Percentiles rank a stretch among this genome's conserved stretches.
Evolutionary conservation across 2,888 invertebrate species (phyloP).

Genomic region (Amphipoea lucens): DNA sequence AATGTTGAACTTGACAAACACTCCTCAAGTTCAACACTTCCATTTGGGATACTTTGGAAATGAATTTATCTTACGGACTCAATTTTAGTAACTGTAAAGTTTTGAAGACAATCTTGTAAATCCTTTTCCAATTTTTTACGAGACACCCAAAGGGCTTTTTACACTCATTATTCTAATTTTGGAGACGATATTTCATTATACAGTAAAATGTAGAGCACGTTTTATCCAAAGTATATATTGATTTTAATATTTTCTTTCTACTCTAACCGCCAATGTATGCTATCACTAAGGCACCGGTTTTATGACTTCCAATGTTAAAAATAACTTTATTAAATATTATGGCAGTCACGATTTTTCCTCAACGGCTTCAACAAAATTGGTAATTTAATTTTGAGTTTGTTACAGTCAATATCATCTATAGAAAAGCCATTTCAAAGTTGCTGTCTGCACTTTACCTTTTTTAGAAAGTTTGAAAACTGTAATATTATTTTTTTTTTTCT

Average conservation of each 20-base stretch:
- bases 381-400: constrained; percentile 36
- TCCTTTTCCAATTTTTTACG: background rate
- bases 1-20: constrained; percentile 2
- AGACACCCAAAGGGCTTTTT: background rate
- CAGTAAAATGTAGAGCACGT: background rate
- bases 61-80: constrained; percentile 22
- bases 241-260: constrained; percentile 4
- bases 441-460: constrained; percentile 10
- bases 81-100: constrained; percentile 10
- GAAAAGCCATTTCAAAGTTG: constrained; percentile 26
- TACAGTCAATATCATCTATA: constrained; percentile 3
- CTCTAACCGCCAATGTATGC: background rate
- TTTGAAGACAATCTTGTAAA: constrained; percentile 11
- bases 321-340: constrained; percentile 39
- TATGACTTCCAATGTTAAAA: constrained; percentile 20
- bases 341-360: constrained; percentile 45
- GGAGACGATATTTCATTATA: background rate
- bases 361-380: constrained; percentile 29
- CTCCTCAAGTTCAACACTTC: constrained; percentile 3
- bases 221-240: background rate
- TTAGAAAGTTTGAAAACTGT: constrained; percentile 40
- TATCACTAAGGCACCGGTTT: background rate
- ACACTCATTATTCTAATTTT: background rate
- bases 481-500: constrained; percentile 20
- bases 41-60: constrained; percentile 23